Percentiles rank a stretch among this genome's conserved stretches.
Evolutionary conservation across 2,888 invertebrate genomes (phyloP).

Genomic region (Uloborus plumipes): DNA sequence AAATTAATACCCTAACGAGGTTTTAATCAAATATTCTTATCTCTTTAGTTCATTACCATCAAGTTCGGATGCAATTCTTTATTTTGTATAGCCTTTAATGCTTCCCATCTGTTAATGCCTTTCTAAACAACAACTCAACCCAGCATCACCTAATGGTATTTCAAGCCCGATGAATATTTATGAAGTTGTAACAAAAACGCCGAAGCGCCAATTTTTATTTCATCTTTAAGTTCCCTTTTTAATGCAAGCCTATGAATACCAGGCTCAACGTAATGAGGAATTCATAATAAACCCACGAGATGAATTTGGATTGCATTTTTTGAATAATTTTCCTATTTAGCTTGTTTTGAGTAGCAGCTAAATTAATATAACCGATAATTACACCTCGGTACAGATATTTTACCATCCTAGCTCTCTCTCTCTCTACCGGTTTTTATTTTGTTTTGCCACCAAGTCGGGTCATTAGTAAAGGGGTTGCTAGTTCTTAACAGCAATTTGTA

Average conservation of each 20-base stretch:
- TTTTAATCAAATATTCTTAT: too few relatives aligned
- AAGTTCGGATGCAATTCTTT: too few relatives aligned
- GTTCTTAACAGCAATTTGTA: constrained; percentile 45
- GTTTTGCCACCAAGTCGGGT: constrained; percentile 41
- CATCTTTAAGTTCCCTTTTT: constrained; percentile 13
- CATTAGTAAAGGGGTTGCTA: constrained; percentile 31
- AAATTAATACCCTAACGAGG: too few relatives aligned
- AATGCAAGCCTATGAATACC: constrained; percentile 33
- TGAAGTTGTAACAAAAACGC: constrained; percentile 34
- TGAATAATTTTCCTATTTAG: constrained; percentile 54
- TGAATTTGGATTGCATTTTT: constrained; percentile 48
- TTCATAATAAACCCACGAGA: constrained; percentile 46
- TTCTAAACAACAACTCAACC: constrained; percentile 15
- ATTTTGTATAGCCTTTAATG: too few relatives aligned
- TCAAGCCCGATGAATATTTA: constrained; percentile 47
- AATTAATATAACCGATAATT: constrained; percentile 64
- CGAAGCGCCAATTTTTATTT: constrained; percentile 21
- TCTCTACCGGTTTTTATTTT: constrained; percentile 50
- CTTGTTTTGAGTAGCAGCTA: constrained; percentile 58
- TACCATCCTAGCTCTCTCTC: constrained; percentile 37
- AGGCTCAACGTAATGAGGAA: constrained; percentile 43
- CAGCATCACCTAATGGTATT: constrained; percentile 17
- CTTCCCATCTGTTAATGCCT: constrained; percentile 7
- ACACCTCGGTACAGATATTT: constrained; percentile 57
- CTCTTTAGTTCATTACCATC: too few relatives aligned